Evolutionary conservation across 1,140 invertebrate species (phyloP), one percentile per base, ranked within the genome.

Genomic region (Leptinotarsa texana): DNA sequence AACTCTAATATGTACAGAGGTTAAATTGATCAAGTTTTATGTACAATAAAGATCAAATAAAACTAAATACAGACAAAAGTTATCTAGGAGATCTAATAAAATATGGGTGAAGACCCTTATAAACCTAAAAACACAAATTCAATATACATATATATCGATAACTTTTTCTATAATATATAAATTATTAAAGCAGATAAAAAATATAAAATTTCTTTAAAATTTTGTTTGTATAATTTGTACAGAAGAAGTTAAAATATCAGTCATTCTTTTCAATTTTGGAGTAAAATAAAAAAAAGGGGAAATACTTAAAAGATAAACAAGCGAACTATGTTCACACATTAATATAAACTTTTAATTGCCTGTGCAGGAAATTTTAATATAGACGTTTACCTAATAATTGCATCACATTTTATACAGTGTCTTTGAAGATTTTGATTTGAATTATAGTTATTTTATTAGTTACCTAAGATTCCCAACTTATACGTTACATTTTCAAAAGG

Each of bases 21-120:
- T 57, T 57, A 57, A 17, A 57, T 57, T 18, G 51, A 57, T 57
- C 17, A 57, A 57, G 51, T 57, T 51, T 61, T 71, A 71, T 71
- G 49, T 71, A 71, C 69, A 71, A 71, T 71, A n/a, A 62, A 22
- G 49, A 61, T 27, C 21, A 49, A 69, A 71, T 71, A 71, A 71
- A 71, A 57, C n/a, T 57, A 57, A 57, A 57, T 57, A 57, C 51
- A 57, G 51, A 57, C 51, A 57, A 57, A 57, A 57, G 51, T 57
- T 57, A 68, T 18, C 66, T 68, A 47, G 42, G 66, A 68, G 66
- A 68, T 68, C 66, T 68, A 68, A 47, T 68, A 68, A 68, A 68
- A 49, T 68, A 68, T 57, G 51, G 51, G 51, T 18, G 6, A 57
- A 18, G 17, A 57, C 51, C 51, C 51, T 57, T 13, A 57, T 57